These are phyloP conservation scores for Rhagoletis zephyria DNA, from an alignment of 1,140 invertebrate genomes.

Conservation along the genomic window DNA sequence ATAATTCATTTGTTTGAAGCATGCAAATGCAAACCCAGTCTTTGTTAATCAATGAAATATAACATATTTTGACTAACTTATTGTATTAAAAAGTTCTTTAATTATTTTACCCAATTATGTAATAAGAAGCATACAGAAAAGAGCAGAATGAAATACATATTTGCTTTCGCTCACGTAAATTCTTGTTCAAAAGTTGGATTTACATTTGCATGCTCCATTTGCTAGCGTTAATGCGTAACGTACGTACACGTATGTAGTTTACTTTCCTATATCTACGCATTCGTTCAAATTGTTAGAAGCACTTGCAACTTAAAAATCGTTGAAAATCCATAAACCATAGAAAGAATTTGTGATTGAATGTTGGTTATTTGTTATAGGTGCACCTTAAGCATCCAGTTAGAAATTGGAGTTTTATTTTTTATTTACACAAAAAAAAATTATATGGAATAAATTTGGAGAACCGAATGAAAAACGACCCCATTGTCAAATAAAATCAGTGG, in stretches of 20 bases:
- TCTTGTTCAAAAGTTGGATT: not conserved
- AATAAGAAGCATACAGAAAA: too few species aligned
- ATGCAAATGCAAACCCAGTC: too few species aligned
- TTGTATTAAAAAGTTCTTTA: too few species aligned
- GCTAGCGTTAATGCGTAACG: not conserved
- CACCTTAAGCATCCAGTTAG: slow-evolving; percentile 33
- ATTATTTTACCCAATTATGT: too few species aligned
- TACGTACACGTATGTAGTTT: not conserved
- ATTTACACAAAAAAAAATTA: slow-evolving; percentile 19
- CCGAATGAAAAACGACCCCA: not conserved
- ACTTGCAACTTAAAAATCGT: not conserved
- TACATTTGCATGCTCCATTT: not conserved
- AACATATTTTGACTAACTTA: too few species aligned
- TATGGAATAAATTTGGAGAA: slow-evolving; percentile 13
- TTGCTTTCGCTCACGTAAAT: too few species aligned
- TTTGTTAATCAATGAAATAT: too few species aligned
- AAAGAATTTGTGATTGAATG: slow-evolving; percentile 16
- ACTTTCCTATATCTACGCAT: not conserved
- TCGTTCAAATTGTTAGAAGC: not conserved
- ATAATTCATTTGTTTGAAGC: too few species aligned
- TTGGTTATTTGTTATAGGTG: slow-evolving; percentile 27
- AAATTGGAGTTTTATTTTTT: slow-evolving; percentile 21
- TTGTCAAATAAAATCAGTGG: not conserved
- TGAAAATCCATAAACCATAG: slow-evolving; percentile 11
- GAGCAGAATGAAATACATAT: too few species aligned